Evolutionary conservation across 2,888 invertebrate species (phyloP).

Genomic region (Macrosoma leucophasiata): DNA sequence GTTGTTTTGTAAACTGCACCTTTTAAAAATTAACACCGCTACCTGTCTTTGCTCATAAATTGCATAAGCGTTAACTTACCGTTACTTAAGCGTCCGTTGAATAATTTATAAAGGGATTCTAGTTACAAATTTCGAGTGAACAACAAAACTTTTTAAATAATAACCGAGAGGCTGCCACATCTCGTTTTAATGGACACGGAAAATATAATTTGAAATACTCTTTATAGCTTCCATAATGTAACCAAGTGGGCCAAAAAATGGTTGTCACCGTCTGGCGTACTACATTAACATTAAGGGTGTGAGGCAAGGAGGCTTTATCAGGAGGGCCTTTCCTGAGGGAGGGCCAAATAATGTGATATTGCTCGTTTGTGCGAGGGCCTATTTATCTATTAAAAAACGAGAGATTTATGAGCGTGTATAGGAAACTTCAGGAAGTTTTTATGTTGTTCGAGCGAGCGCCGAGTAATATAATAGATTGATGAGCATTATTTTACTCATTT

Average conservation of each 20-base stretch:
- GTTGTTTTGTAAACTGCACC: conserved; percentile 54
- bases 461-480: conserved; percentile 69
- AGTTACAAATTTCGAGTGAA: conserved; percentile 18
- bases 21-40: conserved; percentile 43
- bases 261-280: conserved; percentile 74
- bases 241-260: conserved; percentile 75
- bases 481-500: conserved; percentile 50
- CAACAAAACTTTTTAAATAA: conserved; percentile 46
- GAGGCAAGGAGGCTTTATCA: conserved; percentile 72
- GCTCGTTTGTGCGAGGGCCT: conserved; percentile 75
- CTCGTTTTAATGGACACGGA: conserved; percentile 71
- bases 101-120: conserved; percentile 22
- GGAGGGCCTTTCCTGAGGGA: conserved; percentile 74
- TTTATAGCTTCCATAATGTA: conserved; percentile 71
- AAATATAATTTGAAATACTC: conserved; percentile 74
- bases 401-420: conserved; percentile 67
- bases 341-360: conserved; percentile 75
- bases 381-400: conserved; percentile 76
- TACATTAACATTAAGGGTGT: conserved; percentile 74
- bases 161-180: conserved; percentile 51
- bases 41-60: conserved; percentile 43
- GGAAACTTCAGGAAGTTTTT: conserved; percentile 70
- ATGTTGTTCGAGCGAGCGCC: conserved; percentile 59
- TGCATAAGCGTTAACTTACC: conserved; percentile 30
- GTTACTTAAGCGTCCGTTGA: conserved; percentile 26